Conservation (phyloP, 2,113 vertebrate genomes). For the Amazona vittata region DNA sequence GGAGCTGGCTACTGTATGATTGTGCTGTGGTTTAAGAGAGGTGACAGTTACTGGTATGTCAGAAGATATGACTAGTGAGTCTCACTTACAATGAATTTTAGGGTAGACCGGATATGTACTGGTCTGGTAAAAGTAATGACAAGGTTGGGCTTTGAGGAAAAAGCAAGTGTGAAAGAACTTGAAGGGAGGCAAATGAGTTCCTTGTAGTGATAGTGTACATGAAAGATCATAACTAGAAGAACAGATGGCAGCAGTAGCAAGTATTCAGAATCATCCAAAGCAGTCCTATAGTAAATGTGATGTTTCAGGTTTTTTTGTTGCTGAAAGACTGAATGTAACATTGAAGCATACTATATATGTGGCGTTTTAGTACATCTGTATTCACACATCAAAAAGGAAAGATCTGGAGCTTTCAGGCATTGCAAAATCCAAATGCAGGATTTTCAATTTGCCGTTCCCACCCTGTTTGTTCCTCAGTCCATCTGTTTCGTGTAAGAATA, state of each 20-base stretch:
- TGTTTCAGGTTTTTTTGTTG: not conserved
- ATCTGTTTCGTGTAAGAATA: not conserved
- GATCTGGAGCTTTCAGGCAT: not conserved
- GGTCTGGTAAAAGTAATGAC: not conserved
- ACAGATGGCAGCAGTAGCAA: not conserved
- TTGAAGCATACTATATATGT: not conserved
- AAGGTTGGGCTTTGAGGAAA: not conserved
- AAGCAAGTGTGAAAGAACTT: not conserved
- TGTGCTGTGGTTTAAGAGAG: not conserved
- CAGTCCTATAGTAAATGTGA: not conserved
- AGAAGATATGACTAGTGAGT: not conserved
- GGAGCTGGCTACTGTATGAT: not conserved
- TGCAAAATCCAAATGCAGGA: not conserved
- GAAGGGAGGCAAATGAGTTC: not conserved
- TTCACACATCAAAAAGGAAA: not conserved
- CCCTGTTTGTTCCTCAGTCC: not conserved
- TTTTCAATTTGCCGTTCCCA: accelerated
- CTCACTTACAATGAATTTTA: not conserved
- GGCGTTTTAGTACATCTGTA: not conserved
- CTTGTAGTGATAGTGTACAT: not conserved
- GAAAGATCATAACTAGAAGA: not conserved
- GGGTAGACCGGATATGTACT: not conserved
- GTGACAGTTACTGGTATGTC: not conserved
- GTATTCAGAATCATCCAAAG: not conserved
- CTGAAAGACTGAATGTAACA: not conserved